A percentile compares a stretch with the other conserved stretches of the same genome.
Conservation (phyloP, 2,888 invertebrate genomes). For the Xanthorhoe designata region DNA sequence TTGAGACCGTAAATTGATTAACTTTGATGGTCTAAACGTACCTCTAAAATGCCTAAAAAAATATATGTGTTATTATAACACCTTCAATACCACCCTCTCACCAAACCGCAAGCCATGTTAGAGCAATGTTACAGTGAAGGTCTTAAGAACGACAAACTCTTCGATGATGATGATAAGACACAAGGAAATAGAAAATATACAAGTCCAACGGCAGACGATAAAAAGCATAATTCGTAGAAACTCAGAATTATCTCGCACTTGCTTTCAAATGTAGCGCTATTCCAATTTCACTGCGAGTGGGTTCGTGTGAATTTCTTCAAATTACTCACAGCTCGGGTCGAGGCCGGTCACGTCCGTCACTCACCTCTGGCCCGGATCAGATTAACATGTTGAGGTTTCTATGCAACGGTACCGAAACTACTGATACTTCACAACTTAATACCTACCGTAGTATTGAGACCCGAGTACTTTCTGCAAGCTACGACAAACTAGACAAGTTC, state of each 20-base stretch:
- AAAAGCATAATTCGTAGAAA: constrained; percentile 5
- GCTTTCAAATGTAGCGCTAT: constrained; percentile 15
- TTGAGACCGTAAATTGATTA: too few relatives aligned
- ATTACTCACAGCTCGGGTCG: constrained; percentile 37
- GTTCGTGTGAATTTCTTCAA: constrained; percentile 35
- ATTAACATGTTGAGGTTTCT: constrained; percentile 53
- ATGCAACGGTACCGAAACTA: constrained; percentile 37
- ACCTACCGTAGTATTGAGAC: neutral
- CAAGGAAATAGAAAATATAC: neutral
- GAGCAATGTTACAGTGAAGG: too few relatives aligned
- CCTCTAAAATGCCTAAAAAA: too few relatives aligned
- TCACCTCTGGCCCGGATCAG: constrained; percentile 55
- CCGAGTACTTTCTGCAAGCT: neutral
- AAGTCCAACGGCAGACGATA: neutral
- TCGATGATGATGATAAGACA: neutral
- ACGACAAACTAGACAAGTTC: neutral
- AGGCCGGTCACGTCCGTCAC: constrained; percentile 49
- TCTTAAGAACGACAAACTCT: neutral
- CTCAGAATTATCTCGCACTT: constrained; percentile 13
- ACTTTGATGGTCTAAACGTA: too few relatives aligned
- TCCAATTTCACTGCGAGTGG: constrained; percentile 13
- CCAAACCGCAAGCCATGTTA: too few relatives aligned
- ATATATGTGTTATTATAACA: too few relatives aligned
- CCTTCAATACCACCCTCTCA: too few relatives aligned
- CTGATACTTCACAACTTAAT: constrained; percentile 26